These are phyloP conservation scores for Conomelus anceps DNA, from an alignment of 2,888 invertebrate genomes.

Conservation along the genomic window DNA sequence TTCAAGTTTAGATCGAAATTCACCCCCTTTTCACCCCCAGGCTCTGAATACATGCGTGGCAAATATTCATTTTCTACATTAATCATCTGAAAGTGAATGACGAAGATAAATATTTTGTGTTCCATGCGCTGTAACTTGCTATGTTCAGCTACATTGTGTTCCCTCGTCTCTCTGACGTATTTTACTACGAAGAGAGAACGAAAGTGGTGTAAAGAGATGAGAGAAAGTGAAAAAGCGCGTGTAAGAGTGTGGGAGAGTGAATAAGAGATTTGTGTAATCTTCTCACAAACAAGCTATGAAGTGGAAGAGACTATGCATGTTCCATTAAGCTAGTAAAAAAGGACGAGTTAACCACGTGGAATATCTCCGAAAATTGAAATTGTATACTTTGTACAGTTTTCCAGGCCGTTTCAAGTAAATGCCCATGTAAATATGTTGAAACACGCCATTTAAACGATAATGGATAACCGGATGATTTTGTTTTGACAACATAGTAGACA, in stretches of 20 bases:
- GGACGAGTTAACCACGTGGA: background rate
- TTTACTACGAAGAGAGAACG: background rate
- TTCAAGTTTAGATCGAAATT: background rate
- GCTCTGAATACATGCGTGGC: background rate
- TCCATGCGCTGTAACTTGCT: background rate
- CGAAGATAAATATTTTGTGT: background rate
- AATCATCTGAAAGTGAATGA: background rate
- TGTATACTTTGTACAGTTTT: background rate
- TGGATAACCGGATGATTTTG: background rate
- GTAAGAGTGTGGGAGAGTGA: background rate
- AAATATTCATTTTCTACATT: background rate
- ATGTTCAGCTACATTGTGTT: background rate
- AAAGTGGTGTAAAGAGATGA: no score
- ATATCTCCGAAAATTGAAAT: background rate
- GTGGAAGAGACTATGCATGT: background rate
- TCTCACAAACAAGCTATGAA: background rate
- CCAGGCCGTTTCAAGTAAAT: background rate
- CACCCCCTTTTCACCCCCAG: background rate
- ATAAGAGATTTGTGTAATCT: background rate
- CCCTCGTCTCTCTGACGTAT: background rate
- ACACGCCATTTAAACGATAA: background rate
- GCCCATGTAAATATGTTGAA: background rate
- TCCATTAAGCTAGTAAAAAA: background rate
- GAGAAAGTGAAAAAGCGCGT: no score
- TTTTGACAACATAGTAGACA: no score